Evolutionary conservation across 2,797 vertebrate genomes (phyloP), one percentile per base, ranked within the genome.

Genomic region (Anisognathus igniventris): DNA sequence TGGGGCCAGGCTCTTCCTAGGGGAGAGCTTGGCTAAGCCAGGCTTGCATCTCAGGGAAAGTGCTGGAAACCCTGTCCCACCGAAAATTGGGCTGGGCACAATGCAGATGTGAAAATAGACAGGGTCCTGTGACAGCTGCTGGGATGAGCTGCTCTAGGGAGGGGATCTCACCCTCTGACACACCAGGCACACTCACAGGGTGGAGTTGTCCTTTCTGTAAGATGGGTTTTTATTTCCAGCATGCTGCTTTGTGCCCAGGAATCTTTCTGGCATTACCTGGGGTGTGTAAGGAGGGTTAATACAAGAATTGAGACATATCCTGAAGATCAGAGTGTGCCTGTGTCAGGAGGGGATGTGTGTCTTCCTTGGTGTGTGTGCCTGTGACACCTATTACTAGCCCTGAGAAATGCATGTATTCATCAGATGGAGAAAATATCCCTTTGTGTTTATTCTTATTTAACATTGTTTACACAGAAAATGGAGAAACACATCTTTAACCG

Each of bases 381-480:
- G 68, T 78, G 92, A 77, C 1, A 27, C 73, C 72, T 70, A 42
- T 92, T 96, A 91, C 79, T 58, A 73, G 66, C 72, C 66, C 56
- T 13, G 51, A 87, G 73, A 71, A 91, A 91, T 44, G 72, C 83
- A 47, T 67, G 91, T 90, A 75, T 90, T 95, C 88, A 90, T 90
- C 92, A 89, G 83, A 75, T 92, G 73, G 83, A 96, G 87, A 95
- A 90, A 95, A 93, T 86, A 93, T 84, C 80, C 76, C 86, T 93
- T 94, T 90, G 80, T 93, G 88, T 96, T 96, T 97, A 89, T 96
- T 97, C 94, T 95, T 95, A 96, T 96, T 97, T 96, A 95, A 95
- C 94, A 92, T 53, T 96, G 95, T 96, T 96, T 96, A 93, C 96
- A 93, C 90, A 96, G 94, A 96, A 97, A 97, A 97, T 96, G 93